These are phyloP conservation scores for Mesocentrotus franciscanus DNA, from an alignment of 53 echinoderm and acorn worm genomes.

Conservation along the genomic window DNA sequence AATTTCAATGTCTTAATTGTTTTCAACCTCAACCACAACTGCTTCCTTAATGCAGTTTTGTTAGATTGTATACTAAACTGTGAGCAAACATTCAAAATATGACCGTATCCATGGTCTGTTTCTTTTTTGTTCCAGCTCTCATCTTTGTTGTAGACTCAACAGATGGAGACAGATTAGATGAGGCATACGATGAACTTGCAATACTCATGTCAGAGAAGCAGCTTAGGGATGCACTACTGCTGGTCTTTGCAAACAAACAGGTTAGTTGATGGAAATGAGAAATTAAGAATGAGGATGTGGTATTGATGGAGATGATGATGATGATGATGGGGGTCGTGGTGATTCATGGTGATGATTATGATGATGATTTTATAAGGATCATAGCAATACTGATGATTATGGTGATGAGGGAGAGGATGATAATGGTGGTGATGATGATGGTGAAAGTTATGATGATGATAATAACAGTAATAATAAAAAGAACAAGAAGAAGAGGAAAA, in stretches of 20 bases:
- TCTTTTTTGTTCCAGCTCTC: constrained; percentile 70
- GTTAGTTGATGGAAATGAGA: constrained; percentile 46
- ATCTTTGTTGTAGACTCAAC: constrained; percentile 93
- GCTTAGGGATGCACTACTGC: constrained; percentile 88
- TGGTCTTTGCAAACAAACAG: constrained; percentile 97
- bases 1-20: too few species aligned
- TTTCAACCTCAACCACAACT: too few species aligned
- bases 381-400: not conserved
- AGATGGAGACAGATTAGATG: constrained; percentile 85
- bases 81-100: too few species aligned
- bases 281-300: not conserved
- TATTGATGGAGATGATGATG: not conserved
- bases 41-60: too few species aligned
- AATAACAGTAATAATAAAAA: not conserved
- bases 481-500: too few species aligned
- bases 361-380: not conserved
- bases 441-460: not conserved
- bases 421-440: not conserved
- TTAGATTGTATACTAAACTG: too few species aligned
- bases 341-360: not conserved
- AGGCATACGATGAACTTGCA: constrained; percentile 90
- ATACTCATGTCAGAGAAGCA: constrained; percentile 93
- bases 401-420: not conserved
- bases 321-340: not conserved
- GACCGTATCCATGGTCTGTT: not conserved